A percentile compares a stretch with the other conserved stretches of the same genome.
These are phyloP conservation scores for Pediacus dermestoides DNA, from an alignment of 2,888 invertebrate species.

Conservation along the genomic window DNA sequence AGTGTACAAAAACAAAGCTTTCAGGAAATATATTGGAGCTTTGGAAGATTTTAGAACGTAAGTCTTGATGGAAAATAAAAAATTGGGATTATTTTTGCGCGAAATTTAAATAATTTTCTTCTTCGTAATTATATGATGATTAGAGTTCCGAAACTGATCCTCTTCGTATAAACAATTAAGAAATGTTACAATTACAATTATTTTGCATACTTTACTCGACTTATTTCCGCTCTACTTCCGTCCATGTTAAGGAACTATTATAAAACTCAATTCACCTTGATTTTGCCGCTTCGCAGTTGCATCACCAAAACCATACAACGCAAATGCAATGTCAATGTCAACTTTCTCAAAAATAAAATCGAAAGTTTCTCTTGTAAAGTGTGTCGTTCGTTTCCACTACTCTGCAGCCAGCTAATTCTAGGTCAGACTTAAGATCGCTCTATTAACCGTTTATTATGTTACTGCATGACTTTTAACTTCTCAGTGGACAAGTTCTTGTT, in stretches of 20 bases:
- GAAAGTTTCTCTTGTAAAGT: slow-evolving; percentile 17
- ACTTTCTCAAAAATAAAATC: slow-evolving; percentile 28
- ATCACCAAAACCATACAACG: not conserved
- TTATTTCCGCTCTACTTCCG: not conserved
- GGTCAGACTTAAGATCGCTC: no score
- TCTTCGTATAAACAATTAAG: no score
- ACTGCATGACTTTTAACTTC: no score
- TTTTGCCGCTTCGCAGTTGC: not conserved
- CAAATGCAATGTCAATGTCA: slow-evolving; percentile 31
- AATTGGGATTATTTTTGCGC: not conserved
- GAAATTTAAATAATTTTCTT: not conserved
- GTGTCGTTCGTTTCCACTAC: not conserved
- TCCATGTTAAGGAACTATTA: no score
- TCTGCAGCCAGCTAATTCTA: not conserved
- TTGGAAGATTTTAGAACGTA: slow-evolving; percentile 70
- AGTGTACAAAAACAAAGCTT: slow-evolving; percentile 65
- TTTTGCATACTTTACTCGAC: no score
- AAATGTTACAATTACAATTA: no score
- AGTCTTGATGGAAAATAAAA: slow-evolving; percentile 39
- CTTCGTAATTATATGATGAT: no score
- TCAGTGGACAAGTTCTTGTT: no score
- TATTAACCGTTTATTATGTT: no score
- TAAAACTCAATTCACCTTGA: slow-evolving; percentile 9
- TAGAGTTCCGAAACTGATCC: no score
- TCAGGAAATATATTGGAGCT: slow-evolving; percentile 67